Evolutionary conservation across 2,797 vertebrate genomes (phyloP).

Genomic region (Synanceia verrucosa): DNA sequence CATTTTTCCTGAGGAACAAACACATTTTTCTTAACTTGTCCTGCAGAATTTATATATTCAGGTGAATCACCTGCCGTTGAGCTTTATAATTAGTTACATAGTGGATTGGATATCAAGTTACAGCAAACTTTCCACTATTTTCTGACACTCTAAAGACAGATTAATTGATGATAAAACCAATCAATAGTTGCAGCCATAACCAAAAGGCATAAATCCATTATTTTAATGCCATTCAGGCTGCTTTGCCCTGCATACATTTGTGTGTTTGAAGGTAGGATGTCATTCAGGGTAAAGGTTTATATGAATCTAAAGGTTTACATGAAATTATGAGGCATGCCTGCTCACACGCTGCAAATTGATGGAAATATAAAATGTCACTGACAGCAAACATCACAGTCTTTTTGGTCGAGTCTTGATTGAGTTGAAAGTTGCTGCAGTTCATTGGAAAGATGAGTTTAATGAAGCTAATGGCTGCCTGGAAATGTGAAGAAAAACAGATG

Average conservation of each 20-base stretch:
- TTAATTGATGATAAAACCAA: no score
- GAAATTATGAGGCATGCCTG: background rate
- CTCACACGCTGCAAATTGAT: background rate
- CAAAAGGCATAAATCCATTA: background rate
- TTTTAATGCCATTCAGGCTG: background rate
- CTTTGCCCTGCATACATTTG: background rate
- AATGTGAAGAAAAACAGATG: slow-evolving; percentile 11
- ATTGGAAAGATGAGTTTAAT: background rate
- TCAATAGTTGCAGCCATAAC: no score
- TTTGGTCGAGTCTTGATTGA: background rate
- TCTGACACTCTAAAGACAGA: background rate
- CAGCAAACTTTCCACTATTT: background rate
- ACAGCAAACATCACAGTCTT: background rate
- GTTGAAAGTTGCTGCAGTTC: no score
- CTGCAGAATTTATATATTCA: background rate
- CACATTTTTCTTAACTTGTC: background rate
- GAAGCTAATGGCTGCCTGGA: background rate
- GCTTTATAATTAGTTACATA: no score
- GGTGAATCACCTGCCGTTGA: background rate
- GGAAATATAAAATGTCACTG: slow-evolving; percentile 5
- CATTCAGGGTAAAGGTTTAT: background rate
- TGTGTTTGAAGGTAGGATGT: background rate
- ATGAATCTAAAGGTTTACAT: background rate
- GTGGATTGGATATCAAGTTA: no score
- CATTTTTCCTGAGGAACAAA: slow-evolving; percentile 8